Evolutionary conservation across 2,113 vertebrate species (phyloP), one percentile per base, ranked within the genome.

Genomic region (Felis chaus): DNA sequence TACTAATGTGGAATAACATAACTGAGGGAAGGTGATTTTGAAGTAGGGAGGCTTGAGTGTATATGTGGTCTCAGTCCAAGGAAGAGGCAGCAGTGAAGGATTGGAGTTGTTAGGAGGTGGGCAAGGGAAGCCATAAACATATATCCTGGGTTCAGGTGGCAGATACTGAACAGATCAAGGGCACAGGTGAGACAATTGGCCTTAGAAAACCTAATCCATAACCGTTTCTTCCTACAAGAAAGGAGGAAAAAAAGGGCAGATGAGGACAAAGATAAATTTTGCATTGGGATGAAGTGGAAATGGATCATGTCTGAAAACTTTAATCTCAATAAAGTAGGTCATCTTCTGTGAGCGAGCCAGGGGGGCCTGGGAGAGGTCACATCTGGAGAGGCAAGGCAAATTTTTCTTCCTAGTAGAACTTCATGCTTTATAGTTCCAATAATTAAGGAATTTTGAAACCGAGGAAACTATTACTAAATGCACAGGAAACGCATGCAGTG

Each of bases 391-490:
- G n/a, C 83, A 95, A 96, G 69, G 19, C 69, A 94, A 7, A 53
- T 66, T 63, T 95, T 84, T 94, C 96, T 87, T 92, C 69, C 61
- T 88, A 25, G 7, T 65, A 73, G 63, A 93, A 83, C 41, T 36
- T 73, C 23, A 36, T 71, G 73, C 85, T 97, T 96, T 92, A 91
- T 41, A 88, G 55, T 73, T 95, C 84, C 19, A 97, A 90, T 92
- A 95, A 95, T 90, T 84, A 95, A 96, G 65, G 87, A 74, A 96
- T 63, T 97, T 95, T 78, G 73, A 97, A 90, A 89, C 10, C 91
- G 13, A 61, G 74, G 68, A 78, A 90, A 85, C 19, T 63, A 27
- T 81, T 95, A 94, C 53, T 63, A 83, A 95, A 91, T 36, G 39
- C 39, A 69, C n/a, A 68, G 63, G 69, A 93, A 80, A 55, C 13